phyloP scores from a whole-genome alignment of 2,888 invertebrate genomes.

The Acrobasis repandana region DNA sequence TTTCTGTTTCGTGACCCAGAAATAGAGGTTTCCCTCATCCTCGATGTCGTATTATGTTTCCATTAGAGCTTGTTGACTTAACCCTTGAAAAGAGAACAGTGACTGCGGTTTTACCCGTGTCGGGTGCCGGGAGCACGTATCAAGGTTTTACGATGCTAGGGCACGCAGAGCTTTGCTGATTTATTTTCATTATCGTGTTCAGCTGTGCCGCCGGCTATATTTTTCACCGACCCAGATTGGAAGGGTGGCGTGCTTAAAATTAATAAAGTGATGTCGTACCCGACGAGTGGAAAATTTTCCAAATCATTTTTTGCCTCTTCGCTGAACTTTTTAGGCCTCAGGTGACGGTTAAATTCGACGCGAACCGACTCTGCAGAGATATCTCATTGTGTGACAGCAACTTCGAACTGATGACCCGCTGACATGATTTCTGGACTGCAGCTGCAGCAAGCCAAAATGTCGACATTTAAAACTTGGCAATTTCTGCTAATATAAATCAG shows the following conservation, averaged over 20 bases:
- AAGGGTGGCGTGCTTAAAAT: slow-evolving; percentile 49
- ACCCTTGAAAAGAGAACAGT: slow-evolving; percentile 55
- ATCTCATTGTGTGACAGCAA: slow-evolving; percentile 75
- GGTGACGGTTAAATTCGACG: slow-evolving; percentile 47
- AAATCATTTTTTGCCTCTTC: slow-evolving; percentile 31
- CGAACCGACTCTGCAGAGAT: slow-evolving; percentile 67
- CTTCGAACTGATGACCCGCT: slow-evolving; percentile 71
- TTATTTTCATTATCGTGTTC: slow-evolving; percentile 65
- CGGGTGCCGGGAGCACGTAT: slow-evolving; percentile 46
- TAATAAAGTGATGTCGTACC: slow-evolving; percentile 44
- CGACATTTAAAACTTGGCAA: slow-evolving; percentile 8
- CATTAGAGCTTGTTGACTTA: slow-evolving; percentile 71
- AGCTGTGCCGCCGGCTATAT: slow-evolving; percentile 51
- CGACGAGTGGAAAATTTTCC: slow-evolving; percentile 31
- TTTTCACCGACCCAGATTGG: slow-evolving; percentile 49
- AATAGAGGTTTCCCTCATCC: slow-evolving; percentile 56
- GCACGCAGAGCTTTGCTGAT: slow-evolving; percentile 53
- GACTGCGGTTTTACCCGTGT: slow-evolving; percentile 47
- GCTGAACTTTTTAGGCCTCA: slow-evolving; percentile 25
- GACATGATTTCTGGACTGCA: slow-evolving; percentile 74
- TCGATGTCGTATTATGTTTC: slow-evolving; percentile 60
- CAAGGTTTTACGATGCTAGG: slow-evolving; percentile 60
- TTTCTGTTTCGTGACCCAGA: slow-evolving; percentile 60
- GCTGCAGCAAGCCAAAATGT: slow-evolving; percentile 40
- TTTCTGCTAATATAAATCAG: neutral